A percentile compares a stretch with the other conserved stretches of the same genome.
These are phyloP conservation scores for Virgularia gustaviana DNA, from an alignment of 92 coral and sea anemone species.

Conservation along the genomic window DNA sequence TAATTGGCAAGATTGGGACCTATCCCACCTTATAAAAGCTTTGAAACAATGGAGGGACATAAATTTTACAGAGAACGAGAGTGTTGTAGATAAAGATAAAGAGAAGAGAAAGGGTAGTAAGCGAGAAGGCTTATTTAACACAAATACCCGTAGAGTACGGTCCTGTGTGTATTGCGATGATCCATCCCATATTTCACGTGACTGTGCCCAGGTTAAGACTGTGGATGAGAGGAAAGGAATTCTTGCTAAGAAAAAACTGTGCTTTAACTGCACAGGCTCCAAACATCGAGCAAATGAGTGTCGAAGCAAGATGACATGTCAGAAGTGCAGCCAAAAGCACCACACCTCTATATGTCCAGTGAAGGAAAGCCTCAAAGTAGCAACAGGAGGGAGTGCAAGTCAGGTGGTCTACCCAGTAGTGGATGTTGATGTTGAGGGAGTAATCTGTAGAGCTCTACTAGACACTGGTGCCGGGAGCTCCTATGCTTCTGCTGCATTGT, in stretches of 20 bases:
- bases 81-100: not conserved
- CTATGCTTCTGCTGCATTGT: conserved; percentile 9
- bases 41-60: conserved; percentile 5
- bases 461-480: conserved; percentile 9
- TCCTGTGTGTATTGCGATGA: conserved; percentile 1
- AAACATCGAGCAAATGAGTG: conserved; percentile 4
- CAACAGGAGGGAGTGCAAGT: too few relatives aligned
- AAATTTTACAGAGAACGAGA: not conserved
- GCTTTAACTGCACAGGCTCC: too few relatives aligned
- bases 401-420: too few relatives aligned
- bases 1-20: not conserved
- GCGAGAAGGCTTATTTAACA: not conserved
- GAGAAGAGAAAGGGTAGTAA: not conserved
- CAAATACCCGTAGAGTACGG: conserved; percentile 1
- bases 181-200: not conserved
- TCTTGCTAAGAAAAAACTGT: too few relatives aligned
- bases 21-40: conserved; percentile 2
- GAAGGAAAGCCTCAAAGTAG: conserved; percentile 2
- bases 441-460: not conserved
- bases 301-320: not conserved
- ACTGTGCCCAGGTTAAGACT: not conserved
- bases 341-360: conserved; percentile 11
- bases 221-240: conserved; percentile 8
- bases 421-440: not conserved
- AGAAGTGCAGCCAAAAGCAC: conserved; percentile 3